Evolutionary conservation across 1,140 invertebrate species (phyloP), one percentile per base, ranked within the genome.

Genomic region (Nasonia longicornis): DNA sequence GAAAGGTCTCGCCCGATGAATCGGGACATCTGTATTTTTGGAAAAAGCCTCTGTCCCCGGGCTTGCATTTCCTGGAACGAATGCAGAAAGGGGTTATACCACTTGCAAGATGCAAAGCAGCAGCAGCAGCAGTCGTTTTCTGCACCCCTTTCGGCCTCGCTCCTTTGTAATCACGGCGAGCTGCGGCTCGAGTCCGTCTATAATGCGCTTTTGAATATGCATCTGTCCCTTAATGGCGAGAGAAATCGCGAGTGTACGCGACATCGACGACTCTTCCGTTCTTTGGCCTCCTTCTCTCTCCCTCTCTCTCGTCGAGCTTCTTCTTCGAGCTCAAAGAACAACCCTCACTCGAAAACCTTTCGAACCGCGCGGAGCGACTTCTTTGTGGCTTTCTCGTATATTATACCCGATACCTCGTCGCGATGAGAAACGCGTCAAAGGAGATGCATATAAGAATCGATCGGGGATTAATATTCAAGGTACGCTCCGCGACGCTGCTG

Each of bases 1-100:
- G 76, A 77, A 70, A 69, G 64, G 8, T 64, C 22, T 66, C 29
- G n/a, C 58, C 10, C 38, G 52, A 20, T 58, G 52, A 58, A 26
- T 67, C 63, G 81, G 80, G 85, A 86, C 87, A 88, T 89, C 87
- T 89, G 88, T 87, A 88, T 89, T 86, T 87, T 84, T 71, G 85
- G 79, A 73, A 86, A 35, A 85, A 76, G 81, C 82, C 83, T 85
- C 16, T 58, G 20, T 58, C 52, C 52, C 16, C 16, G 26, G 26
- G 16, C 52, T 87, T 86, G 85, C 85, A 67, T 87, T 84, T 85
- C 72, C 22, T 83, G 85, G 84, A 86, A 87, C 87, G 87, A 87
- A 89, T 87, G 88, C 85, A 42, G 29, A 38, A 86, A 88, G 88
- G 87, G 89, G 88, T 86, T 88, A 58, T 10, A 42, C 38, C 38